A percentile compares a stretch with the other conserved stretches of the same genome.
Conservation (phyloP, 1,140 invertebrate genomes). For the Armadillidium nasatum region DNA sequence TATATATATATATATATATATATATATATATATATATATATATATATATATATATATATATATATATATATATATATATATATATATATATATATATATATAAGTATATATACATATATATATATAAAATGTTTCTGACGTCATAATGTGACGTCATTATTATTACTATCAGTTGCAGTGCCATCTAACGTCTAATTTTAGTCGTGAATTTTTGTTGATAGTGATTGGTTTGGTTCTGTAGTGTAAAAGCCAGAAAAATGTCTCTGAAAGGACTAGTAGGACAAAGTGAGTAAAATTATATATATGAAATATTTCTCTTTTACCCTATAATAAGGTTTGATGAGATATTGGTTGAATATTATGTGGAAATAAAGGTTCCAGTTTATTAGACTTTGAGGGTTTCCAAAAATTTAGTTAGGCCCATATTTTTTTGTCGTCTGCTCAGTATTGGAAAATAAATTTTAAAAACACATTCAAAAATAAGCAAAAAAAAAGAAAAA, state of each 20-base stretch:
- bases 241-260: neutral
- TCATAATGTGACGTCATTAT: neutral
- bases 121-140: neutral
- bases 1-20: neutral
- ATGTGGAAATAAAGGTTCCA: too few relatives aligned
- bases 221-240: neutral
- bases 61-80: neutral
- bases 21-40: neutral
- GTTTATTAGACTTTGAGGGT: too few relatives aligned
- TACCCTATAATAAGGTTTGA: too few relatives aligned
- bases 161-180: neutral
- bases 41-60: neutral
- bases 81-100: conserved; percentile 12
- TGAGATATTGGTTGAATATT: too few relatives aligned
- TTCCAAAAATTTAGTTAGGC: too few relatives aligned
- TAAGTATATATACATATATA: neutral
- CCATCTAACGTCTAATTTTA: too few relatives aligned
- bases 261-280: neutral
- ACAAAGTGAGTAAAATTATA: neutral
- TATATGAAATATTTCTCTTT: neutral
- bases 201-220: too few relatives aligned
- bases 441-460: too few relatives aligned
- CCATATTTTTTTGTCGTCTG: too few relatives aligned
- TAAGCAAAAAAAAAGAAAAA: too few relatives aligned
- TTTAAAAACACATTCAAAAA: too few relatives aligned